Evolutionary conservation across 2,113 vertebrate genomes (phyloP).

Genomic region (Plectropomus leopardus): DNA sequence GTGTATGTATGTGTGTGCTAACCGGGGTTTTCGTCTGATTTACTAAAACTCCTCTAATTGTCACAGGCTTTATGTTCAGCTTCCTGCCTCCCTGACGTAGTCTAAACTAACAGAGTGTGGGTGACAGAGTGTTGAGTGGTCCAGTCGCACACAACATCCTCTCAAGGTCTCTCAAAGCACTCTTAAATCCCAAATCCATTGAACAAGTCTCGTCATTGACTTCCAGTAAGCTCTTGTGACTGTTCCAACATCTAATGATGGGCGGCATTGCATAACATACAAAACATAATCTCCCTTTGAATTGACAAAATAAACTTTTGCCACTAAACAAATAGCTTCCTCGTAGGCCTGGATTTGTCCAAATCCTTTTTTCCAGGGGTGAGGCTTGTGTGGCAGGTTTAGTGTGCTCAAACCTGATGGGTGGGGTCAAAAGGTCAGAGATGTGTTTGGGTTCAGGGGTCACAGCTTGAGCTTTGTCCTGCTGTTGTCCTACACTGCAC

Average conservation of each 20-base stretch:
- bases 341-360: constrained; percentile 15
- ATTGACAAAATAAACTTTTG: constrained; percentile 26
- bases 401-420: constrained; percentile 29
- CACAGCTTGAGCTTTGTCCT: constrained; percentile 43
- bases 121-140: constrained; percentile 67
- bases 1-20: constrained; percentile 11
- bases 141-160: constrained; percentile 55
- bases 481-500: constrained; percentile 11
- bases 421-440: constrained; percentile 45
- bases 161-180: not conserved
- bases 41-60: constrained; percentile 63
- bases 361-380: constrained; percentile 30
- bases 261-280: not conserved
- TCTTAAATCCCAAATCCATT: constrained; percentile 24
- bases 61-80: constrained; percentile 56
- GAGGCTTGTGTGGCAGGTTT: constrained; percentile 35
- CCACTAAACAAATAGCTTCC: constrained; percentile 5
- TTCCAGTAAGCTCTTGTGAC: not conserved
- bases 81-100: constrained; percentile 69
- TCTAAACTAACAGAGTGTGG: constrained; percentile 61
- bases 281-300: constrained; percentile 14
- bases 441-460: constrained; percentile 57
- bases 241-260: not conserved
- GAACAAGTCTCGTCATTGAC: not conserved
- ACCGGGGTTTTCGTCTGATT: constrained; percentile 54